Conservation (phyloP, 2,113 vertebrate species). For the Pontoporia blainvillei region DNA sequence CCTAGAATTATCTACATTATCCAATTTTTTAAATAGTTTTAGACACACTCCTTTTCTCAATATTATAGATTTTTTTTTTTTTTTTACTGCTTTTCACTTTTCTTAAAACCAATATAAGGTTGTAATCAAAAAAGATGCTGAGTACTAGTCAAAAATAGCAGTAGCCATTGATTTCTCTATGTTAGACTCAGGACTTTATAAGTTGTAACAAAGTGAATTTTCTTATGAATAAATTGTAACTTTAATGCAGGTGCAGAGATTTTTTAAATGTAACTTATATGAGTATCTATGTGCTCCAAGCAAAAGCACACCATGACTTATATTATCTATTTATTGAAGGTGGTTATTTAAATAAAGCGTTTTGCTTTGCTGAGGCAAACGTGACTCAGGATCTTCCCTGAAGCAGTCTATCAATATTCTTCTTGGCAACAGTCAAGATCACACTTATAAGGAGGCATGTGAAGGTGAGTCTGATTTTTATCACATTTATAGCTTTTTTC, state of each 20-base stretch:
- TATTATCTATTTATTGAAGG: conserved; percentile 18
- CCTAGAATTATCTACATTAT: neutral
- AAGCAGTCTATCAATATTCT: neutral
- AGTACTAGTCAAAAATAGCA: neutral
- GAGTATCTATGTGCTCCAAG: neutral
- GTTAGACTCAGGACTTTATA: neutral
- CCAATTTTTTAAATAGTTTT: neutral
- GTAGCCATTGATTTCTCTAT: neutral
- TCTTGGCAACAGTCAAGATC: neutral
- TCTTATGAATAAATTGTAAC: neutral
- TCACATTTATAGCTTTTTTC: neutral
- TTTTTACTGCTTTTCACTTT: neutral
- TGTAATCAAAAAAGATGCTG: neutral
- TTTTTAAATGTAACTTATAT: neutral
- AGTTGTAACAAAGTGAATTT: neutral
- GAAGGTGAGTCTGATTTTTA: neutral
- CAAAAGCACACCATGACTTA: neutral
- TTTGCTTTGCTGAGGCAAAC: neutral
- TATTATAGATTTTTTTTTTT: neutral
- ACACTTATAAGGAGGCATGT: neutral
- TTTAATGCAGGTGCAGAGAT: neutral
- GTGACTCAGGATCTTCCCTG: neutral
- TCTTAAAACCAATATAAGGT: neutral
- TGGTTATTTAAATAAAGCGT: neutral
- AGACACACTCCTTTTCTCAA: neutral